Conservation (phyloP, 2,888 invertebrate genomes). For the Nematopogon swammerdamellus region DNA sequence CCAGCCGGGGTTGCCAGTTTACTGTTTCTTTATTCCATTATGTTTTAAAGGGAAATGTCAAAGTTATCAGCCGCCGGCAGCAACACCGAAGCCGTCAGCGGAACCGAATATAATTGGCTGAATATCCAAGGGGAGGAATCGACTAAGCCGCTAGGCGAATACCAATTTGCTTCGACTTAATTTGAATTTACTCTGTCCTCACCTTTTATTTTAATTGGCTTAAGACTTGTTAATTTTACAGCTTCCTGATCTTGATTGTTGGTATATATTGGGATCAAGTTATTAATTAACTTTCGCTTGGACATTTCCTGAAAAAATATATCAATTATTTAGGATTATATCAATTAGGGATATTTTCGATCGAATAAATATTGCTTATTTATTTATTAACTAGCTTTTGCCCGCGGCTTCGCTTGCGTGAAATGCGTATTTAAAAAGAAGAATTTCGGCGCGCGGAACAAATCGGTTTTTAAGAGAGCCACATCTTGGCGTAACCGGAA, state of each 20-base stretch:
- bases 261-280: too few species aligned
- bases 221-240: not conserved
- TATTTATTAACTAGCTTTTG: too few species aligned
- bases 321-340: too few species aligned
- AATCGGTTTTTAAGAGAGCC: too few species aligned
- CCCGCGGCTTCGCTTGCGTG: too few species aligned
- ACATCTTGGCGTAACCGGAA: too few species aligned
- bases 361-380: too few species aligned
- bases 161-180: not conserved
- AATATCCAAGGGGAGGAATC: not conserved
- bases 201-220: not conserved
- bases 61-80: slow-evolving; percentile 42
- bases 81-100: slow-evolving; percentile 1
- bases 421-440: too few species aligned
- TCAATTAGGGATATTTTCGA: too few species aligned
- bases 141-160: not conserved
- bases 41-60: slow-evolving; percentile 51
- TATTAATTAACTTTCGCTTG: too few species aligned
- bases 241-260: not conserved
- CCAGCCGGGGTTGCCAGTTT: slow-evolving; percentile 37
- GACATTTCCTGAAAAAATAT: too few species aligned
- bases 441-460: too few species aligned
- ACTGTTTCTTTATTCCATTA: slow-evolving; percentile 56
- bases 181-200: not conserved
- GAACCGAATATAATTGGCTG: not conserved